Percentiles rank a stretch among this genome's conserved stretches.
phyloP scores from a whole-genome alignment of 2,797 vertebrate species.

The Cephalopachus bancanus region DNA sequence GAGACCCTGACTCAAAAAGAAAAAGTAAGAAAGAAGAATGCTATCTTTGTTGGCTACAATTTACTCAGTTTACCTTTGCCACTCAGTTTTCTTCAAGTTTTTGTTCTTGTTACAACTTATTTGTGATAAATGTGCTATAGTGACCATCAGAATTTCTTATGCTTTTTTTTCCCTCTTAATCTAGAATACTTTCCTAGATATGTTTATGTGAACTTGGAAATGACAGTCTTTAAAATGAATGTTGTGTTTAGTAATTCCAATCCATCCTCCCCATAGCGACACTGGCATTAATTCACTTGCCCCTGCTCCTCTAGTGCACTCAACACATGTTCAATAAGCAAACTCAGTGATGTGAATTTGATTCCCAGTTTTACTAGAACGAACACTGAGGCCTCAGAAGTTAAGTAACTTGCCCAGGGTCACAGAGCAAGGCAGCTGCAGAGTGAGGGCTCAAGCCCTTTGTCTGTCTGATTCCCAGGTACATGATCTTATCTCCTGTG shows the following conservation, averaged over 20 bases:
- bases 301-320: background rate
- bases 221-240: background rate
- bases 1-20: no score
- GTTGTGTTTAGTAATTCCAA: background rate
- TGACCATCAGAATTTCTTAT: background rate
- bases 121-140: background rate
- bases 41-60: background rate
- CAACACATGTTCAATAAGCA: background rate
- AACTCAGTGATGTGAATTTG: background rate
- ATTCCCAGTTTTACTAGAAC: background rate
- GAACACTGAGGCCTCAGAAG: background rate
- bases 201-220: conserved; percentile 37
- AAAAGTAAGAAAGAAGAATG: no score
- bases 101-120: background rate
- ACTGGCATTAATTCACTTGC: background rate
- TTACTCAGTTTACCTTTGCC: background rate
- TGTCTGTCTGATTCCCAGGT: background rate
- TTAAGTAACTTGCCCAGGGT: background rate
- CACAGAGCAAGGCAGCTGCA: background rate
- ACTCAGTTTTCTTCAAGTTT: background rate
- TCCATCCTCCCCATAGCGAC: background rate
- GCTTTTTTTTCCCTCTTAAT: background rate
- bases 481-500: background rate
- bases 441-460: background rate
- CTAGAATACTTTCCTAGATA: background rate